Percentiles rank a stretch among this genome's conserved stretches.
Evolutionary conservation across 2,113 vertebrate species (phyloP).

Genomic region (Neoarius graeffei): DNA sequence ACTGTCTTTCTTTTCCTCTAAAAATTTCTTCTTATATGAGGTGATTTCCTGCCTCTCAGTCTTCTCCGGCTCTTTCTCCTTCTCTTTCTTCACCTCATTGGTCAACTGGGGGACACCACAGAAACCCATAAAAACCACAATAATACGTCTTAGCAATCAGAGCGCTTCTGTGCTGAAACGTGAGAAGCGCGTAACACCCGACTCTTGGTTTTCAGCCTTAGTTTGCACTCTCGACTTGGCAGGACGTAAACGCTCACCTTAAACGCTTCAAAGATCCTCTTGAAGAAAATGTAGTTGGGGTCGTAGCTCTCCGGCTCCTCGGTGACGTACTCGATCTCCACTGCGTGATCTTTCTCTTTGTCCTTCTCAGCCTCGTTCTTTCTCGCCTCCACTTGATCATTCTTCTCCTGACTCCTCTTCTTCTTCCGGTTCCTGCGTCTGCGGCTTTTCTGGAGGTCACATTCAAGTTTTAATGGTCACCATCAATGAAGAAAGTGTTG

Average conservation of each 20-base stretch:
- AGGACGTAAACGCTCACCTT: slow-evolving; percentile 74
- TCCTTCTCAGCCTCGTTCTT: slow-evolving; percentile 52
- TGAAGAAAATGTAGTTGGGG: slow-evolving; percentile 91
- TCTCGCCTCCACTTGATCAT: slow-evolving; percentile 71
- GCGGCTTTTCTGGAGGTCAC: too few relatives aligned
- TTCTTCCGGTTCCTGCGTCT: too few relatives aligned
- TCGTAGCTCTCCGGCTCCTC: slow-evolving; percentile 90
- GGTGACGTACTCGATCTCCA: slow-evolving; percentile 88
- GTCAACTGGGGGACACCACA: slow-evolving; percentile 71
- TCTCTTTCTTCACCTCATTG: slow-evolving; percentile 90
- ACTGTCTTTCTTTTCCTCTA: slow-evolving; percentile 84
- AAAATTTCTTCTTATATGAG: slow-evolving; percentile 82
- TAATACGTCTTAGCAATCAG: neutral
- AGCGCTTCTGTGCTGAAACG: neutral
- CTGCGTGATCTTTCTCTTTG: slow-evolving; percentile 71
- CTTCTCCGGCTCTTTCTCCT: slow-evolving; percentile 90
- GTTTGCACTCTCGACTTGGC: neutral
- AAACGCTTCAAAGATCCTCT: slow-evolving; percentile 90
- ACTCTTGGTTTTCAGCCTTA: neutral
- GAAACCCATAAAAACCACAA: neutral
- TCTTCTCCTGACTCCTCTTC: too few relatives aligned
- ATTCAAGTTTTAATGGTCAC: too few relatives aligned
- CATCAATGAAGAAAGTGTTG: too few relatives aligned
- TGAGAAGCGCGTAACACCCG: too few relatives aligned
- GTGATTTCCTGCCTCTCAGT: slow-evolving; percentile 77